Percentiles rank a stretch among this genome's conserved stretches.
Evolutionary conservation across 2,797 vertebrate species (phyloP).

Genomic region (Cossypha dichroa): DNA sequence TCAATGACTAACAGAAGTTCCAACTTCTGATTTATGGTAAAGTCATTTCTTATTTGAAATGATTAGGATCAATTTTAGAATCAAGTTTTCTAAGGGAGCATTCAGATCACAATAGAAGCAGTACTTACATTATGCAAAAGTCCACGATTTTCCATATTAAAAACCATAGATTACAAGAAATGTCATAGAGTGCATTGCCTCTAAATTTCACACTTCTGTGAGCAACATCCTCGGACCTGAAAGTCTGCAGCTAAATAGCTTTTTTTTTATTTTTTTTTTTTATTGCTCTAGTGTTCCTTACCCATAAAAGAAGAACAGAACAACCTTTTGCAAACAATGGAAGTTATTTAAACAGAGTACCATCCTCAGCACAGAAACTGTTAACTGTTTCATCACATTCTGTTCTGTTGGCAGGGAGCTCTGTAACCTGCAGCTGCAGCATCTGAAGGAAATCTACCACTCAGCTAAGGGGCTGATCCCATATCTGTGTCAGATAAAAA

Average conservation of each 20-base stretch:
- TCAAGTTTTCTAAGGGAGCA: neutral
- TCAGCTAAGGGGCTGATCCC: conserved; percentile 64
- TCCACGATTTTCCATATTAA: conserved; percentile 24
- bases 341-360: conserved; percentile 62
- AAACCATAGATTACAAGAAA: conserved; percentile 38
- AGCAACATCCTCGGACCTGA: neutral
- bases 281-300: conserved; percentile 39
- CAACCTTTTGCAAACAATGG: conserved; percentile 50
- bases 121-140: conserved; percentile 6
- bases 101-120: neutral
- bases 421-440: conserved; percentile 60
- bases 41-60: conserved; percentile 72
- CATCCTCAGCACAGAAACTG: conserved; percentile 49
- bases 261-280: neutral
- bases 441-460: conserved; percentile 64
- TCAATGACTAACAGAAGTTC: conserved; percentile 31
- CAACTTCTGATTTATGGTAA: neutral
- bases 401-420: conserved; percentile 54
- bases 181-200: conserved; percentile 5
- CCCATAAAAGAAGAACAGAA: conserved; percentile 59
- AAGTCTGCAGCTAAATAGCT: conserved; percentile 35
- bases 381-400: conserved; percentile 61
- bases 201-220: conserved; percentile 10
- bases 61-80: conserved; percentile 64
- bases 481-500: conserved; percentile 82